Conservation (phyloP, 92 coral and sea anemone genomes). For the Paragorgia papillata region DNA sequence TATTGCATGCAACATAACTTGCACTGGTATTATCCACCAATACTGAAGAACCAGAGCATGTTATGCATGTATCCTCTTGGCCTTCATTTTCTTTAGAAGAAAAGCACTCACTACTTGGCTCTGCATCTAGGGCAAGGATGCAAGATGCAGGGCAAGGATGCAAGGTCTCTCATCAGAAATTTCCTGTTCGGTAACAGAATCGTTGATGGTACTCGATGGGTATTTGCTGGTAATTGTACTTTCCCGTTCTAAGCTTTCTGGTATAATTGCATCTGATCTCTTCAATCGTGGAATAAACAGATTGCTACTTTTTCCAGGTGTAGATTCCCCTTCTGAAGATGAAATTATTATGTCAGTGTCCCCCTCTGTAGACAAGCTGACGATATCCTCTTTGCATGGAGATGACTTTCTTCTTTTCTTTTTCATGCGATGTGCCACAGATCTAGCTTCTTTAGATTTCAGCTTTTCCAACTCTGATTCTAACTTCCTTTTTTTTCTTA, state of each 20-base stretch:
- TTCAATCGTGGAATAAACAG: too few species aligned
- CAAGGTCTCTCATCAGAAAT: not conserved
- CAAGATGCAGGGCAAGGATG: not conserved
- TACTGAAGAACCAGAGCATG: constrained; percentile 5
- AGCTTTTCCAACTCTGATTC: constrained; percentile 5
- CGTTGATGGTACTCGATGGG: not conserved
- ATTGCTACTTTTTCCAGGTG: not conserved
- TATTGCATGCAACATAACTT: not conserved
- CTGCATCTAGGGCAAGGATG: not conserved
- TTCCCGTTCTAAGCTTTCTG: not conserved
- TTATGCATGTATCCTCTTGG: not conserved
- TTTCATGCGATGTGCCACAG: constrained; percentile 13
- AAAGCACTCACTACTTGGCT: not conserved
- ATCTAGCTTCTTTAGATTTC: constrained; percentile 13
- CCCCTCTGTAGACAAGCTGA: constrained; percentile 24
- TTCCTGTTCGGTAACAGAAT: not conserved
- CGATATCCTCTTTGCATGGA: not conserved
- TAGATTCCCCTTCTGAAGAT: constrained; percentile 25
- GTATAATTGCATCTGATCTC: not conserved
- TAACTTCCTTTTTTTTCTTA: constrained; percentile 2
- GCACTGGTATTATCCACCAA: not conserved
- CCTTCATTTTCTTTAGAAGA: not conserved
- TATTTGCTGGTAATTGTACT: not conserved
- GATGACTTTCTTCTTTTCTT: constrained; percentile 17
- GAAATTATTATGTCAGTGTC: constrained; percentile 37